These are phyloP conservation scores for Saguinus imperator DNA, from an alignment of 2,113 vertebrate genomes.

Conservation along the genomic window DNA sequence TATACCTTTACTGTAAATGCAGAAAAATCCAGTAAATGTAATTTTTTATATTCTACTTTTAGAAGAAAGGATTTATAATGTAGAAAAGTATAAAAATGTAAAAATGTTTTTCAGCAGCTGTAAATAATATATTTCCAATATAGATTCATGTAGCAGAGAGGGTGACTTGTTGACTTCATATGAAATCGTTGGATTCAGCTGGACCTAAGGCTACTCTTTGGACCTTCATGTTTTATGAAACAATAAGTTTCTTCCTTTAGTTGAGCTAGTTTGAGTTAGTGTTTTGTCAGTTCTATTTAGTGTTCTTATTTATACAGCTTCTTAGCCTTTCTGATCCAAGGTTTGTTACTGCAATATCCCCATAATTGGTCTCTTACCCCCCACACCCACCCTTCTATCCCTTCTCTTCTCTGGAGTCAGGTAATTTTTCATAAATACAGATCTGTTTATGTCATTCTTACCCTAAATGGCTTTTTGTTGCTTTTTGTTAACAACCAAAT, in stretches of 20 bases:
- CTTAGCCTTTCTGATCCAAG: neutral
- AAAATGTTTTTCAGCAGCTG: neutral
- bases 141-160: neutral
- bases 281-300: neutral
- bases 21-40: neutral
- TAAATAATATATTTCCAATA: neutral
- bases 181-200: neutral
- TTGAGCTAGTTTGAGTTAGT: neutral
- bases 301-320: neutral
- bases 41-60: conserved; percentile 14
- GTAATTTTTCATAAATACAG: neutral
- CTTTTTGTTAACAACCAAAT: neutral
- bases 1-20: neutral
- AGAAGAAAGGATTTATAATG: neutral
- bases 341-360: neutral
- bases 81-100: neutral
- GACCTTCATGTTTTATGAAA: neutral
- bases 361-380: neutral
- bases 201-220: neutral
- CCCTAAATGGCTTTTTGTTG: neutral
- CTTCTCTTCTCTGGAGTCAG: neutral
- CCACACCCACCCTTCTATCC: neutral
- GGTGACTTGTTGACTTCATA: neutral
- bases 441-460: neutral
- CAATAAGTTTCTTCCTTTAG: neutral